phyloP scores from a whole-genome alignment of 2,888 invertebrate genomes.

The Coelogynopora nodosa region DNA sequence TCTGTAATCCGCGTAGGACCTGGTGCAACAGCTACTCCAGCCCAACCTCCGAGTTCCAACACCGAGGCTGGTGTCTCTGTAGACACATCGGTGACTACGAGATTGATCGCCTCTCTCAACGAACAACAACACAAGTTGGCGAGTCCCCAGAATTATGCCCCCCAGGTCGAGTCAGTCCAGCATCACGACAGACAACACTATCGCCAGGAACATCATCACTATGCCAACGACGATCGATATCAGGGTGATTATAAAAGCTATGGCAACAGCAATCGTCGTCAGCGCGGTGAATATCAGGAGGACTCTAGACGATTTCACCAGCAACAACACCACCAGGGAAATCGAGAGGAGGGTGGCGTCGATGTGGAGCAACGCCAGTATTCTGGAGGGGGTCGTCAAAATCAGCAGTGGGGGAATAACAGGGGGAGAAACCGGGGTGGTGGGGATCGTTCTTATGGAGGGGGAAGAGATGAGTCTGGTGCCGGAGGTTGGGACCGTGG shows the following conservation, averaged over 20 bases:
- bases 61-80: background rate
- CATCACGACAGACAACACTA: background rate
- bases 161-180: slow-evolving; percentile 44
- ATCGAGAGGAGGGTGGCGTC: background rate
- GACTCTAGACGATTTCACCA: no score
- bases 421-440: slow-evolving; percentile 48
- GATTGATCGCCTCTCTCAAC: background rate
- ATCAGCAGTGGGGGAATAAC: slow-evolving; percentile 46
- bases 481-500: no score
- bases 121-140: background rate
- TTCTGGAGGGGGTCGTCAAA: slow-evolving; percentile 49
- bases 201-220: background rate
- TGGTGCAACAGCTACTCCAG: background rate
- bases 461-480: slow-evolving; percentile 42
- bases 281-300: background rate
- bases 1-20: no score
- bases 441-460: slow-evolving; percentile 49
- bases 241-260: background rate
- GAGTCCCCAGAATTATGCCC: background rate
- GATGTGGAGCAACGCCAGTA: slow-evolving; percentile 44
- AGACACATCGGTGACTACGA: background rate
- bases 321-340: background rate
- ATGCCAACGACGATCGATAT: background rate
- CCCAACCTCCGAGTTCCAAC: background rate
- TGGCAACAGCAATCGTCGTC: background rate